Evolutionary conservation across 2,797 vertebrate genomes (phyloP), one percentile per base, ranked within the genome.

Genomic region (Phrynocephalus vlangalii): DNA sequence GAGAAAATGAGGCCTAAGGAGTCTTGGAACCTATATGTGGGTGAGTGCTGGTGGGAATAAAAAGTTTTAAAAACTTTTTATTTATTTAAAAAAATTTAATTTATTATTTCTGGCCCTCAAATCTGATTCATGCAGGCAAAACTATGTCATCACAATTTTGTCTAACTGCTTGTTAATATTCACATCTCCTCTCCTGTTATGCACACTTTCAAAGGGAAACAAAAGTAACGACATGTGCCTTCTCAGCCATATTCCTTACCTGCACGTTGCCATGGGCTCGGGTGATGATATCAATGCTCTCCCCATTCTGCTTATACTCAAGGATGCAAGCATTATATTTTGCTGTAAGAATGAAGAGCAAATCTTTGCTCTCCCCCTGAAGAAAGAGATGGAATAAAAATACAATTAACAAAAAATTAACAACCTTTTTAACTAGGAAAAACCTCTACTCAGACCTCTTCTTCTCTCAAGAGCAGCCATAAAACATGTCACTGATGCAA

Each of bases 271-370:
- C 99, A 0, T 99, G 99, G 22, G 99, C 99, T 0, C 99, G 96
- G 0, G 99, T 99, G 91, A 99, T 99, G 91, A 99, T 99, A 83
- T 99, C 99, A 1, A 99, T 99, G 96, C 96, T 99, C 48, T 99
- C 99, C 0, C 98, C 99, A 0, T 97, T 99, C 97, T 99, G 99
- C 94, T 99, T 99, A 94, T 99, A 99, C 79, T 99, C 99, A 63
- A 99, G 96, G 96, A 99, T 99, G 94, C 99, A 99, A 90, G 99
- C 99, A 0, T 99, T 99, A 93, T 99, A 99, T 93, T 99, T 99
- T 77, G 99, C 98, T 4, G 99, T 99, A 95, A 99, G 96, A 94
- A 99, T 99, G 91, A 99, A 99, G 88, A 99, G 96, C 82, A 99
- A 95, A 89, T 99, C 99, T 94, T 99, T 99, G 95, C 97, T 99